Conservation (phyloP, 2,888 invertebrate genomes). For the Drosophila tripunctata region DNA sequence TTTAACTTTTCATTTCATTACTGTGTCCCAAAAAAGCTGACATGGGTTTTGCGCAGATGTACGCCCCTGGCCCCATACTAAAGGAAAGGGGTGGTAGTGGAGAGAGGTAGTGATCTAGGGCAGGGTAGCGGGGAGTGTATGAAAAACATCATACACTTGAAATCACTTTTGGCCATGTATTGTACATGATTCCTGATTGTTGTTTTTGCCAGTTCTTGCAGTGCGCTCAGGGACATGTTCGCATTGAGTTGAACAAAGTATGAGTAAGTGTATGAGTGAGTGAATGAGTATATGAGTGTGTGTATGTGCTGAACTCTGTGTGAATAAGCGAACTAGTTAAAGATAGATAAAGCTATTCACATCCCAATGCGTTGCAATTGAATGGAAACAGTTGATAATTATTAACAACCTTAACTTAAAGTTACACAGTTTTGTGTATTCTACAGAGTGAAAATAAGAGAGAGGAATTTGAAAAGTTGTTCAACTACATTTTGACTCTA, state of each 20-base stretch:
- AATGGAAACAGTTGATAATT: constrained; percentile 18
- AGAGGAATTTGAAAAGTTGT: not conserved
- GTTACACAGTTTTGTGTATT: not conserved
- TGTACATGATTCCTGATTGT: constrained; percentile 25
- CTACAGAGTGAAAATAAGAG: not conserved
- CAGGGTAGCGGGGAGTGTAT: not conserved
- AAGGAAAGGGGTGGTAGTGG: not conserved
- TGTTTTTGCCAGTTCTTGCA: constrained; percentile 31
- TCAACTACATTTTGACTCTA: not conserved
- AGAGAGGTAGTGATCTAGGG: constrained; percentile 2
- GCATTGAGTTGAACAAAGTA: not conserved
- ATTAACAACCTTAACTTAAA: not conserved
- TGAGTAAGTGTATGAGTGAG: not conserved
- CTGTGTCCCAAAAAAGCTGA: constrained; percentile 30
- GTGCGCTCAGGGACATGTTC: constrained; percentile 38
- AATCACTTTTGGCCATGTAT: constrained; percentile 61
- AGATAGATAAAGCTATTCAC: constrained; percentile 16
- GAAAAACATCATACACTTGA: constrained; percentile 34
- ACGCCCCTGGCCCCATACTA: constrained; percentile 9
- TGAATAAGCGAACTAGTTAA: not conserved
- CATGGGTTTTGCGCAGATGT: constrained; percentile 16
- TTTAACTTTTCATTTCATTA: constrained; percentile 72
- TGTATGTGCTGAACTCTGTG: not conserved
- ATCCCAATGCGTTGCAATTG: constrained; percentile 14
- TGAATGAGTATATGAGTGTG: not conserved